Evolutionary conservation across 92 coral and sea anemone species (phyloP).

Genomic region (Siderastrea siderea): DNA sequence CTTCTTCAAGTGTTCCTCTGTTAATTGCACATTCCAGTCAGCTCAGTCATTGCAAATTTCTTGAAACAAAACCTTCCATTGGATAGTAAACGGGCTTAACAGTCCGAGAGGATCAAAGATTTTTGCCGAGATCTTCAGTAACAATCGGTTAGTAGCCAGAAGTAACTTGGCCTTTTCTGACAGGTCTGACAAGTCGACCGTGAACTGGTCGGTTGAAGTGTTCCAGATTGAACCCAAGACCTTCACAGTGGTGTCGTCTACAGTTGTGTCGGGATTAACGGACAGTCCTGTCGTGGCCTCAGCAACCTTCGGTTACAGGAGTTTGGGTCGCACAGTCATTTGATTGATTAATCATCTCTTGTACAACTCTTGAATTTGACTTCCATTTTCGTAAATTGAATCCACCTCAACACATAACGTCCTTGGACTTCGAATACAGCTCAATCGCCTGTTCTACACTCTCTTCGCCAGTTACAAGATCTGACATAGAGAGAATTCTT

Average conservation of each 20-base stretch:
- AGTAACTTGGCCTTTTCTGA: constrained; percentile 33
- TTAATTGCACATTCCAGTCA: constrained; percentile 42
- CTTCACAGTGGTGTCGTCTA: constrained; percentile 44
- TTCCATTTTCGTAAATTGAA: constrained; percentile 62
- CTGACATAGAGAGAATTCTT: constrained; percentile 25
- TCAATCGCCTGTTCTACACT: constrained; percentile 10
- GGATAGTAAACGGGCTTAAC: constrained; percentile 61
- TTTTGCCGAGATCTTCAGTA: constrained; percentile 69
- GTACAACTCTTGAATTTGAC: constrained; percentile 29
- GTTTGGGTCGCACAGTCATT: neutral
- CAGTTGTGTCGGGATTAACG: constrained; percentile 16
- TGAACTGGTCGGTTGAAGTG: constrained; percentile 50
- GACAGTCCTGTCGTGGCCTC: constrained; percentile 41
- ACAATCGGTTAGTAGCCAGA: constrained; percentile 49
- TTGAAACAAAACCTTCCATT: constrained; percentile 57
- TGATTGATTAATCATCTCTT: constrained; percentile 19
- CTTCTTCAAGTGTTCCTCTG: constrained; percentile 39
- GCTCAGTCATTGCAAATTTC: constrained; percentile 30
- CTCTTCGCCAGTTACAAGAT: constrained; percentile 37
- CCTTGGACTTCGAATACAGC: constrained; percentile 42
- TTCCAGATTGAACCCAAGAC: constrained; percentile 68
- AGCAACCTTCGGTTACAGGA: constrained; percentile 7
- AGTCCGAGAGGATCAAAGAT: constrained; percentile 71
- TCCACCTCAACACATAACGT: constrained; percentile 57
- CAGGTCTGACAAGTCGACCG: constrained; percentile 48